Percentiles rank a stretch among this genome's conserved stretches.
Evolutionary conservation across 2,797 vertebrate species (phyloP).

Genomic region (Sylvilagus floridanus): DNA sequence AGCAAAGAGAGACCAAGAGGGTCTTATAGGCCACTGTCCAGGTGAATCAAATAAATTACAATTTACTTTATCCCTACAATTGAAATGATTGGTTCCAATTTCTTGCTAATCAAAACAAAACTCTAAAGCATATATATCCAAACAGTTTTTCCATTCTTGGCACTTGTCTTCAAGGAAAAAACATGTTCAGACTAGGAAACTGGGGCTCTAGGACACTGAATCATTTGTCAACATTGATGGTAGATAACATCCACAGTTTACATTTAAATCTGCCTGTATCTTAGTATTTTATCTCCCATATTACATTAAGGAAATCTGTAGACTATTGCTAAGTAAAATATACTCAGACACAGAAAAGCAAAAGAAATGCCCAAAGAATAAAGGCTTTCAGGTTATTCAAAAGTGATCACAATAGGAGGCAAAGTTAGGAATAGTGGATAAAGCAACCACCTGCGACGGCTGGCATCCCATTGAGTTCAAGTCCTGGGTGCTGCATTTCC

Average conservation of each 20-base stretch:
- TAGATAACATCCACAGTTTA: slow-evolving; percentile 33
- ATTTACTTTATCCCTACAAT: neutral
- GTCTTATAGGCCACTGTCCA: neutral
- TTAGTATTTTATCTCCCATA: neutral
- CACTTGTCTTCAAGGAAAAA: neutral
- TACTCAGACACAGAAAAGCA: neutral
- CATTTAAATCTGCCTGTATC: neutral
- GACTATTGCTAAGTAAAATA: slow-evolving; percentile 57
- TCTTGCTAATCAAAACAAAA: neutral
- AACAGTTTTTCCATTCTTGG: neutral
- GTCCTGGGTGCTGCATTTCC: no score
- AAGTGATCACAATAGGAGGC: neutral
- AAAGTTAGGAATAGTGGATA: no score
- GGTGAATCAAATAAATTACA: neutral
- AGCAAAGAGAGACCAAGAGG: neutral
- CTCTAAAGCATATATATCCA: neutral
- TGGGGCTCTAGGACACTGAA: neutral
- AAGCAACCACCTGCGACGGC: no score
- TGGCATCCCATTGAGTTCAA: no score
- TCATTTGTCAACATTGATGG: slow-evolving; percentile 16
- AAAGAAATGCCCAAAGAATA: slow-evolving; percentile 37
- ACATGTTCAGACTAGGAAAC: neutral
- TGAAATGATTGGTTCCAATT: neutral
- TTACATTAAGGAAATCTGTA: neutral
- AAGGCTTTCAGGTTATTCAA: neutral